phyloP scores from a whole-genome alignment of 2,888 invertebrate species.

The Watsonalla cultraria region DNA sequence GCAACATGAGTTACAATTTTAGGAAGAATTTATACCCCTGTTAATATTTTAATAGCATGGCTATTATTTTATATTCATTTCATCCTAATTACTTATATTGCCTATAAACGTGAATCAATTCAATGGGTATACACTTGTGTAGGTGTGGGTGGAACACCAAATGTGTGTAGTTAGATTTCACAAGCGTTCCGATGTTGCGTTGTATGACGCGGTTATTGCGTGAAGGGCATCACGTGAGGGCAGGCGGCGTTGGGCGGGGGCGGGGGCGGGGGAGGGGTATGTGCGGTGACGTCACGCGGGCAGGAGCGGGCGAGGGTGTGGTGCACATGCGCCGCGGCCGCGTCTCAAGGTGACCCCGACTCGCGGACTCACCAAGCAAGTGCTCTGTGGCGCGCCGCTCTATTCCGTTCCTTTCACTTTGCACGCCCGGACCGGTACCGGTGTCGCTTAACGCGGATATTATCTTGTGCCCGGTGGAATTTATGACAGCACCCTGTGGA shows the following conservation, averaged over 20 bases:
- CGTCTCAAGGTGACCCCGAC: constrained; percentile 73
- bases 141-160: not conserved
- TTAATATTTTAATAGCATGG: no score
- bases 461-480: constrained; percentile 52
- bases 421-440: constrained; percentile 37
- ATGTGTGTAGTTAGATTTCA: constrained; percentile 23
- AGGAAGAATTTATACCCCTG: no score
- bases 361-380: constrained; percentile 41
- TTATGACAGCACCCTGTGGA: constrained; percentile 74
- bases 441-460: constrained; percentile 64
- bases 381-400: constrained; percentile 45
- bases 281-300: constrained; percentile 26
- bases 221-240: constrained; percentile 63
- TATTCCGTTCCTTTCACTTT: constrained; percentile 65
- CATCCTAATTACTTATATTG: no score
- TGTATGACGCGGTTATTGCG: constrained; percentile 42
- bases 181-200: constrained; percentile 33
- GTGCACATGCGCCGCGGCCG: constrained; percentile 71
- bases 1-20: no score
- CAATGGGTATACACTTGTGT: constrained; percentile 7
- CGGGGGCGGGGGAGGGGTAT: constrained; percentile 47
- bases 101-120: not conserved
- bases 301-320: constrained; percentile 61
- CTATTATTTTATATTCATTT: no score
- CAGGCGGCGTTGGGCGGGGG: constrained; percentile 30